Conservation (phyloP, 2,113 vertebrate genomes). For the Peromyscus californicus region DNA sequence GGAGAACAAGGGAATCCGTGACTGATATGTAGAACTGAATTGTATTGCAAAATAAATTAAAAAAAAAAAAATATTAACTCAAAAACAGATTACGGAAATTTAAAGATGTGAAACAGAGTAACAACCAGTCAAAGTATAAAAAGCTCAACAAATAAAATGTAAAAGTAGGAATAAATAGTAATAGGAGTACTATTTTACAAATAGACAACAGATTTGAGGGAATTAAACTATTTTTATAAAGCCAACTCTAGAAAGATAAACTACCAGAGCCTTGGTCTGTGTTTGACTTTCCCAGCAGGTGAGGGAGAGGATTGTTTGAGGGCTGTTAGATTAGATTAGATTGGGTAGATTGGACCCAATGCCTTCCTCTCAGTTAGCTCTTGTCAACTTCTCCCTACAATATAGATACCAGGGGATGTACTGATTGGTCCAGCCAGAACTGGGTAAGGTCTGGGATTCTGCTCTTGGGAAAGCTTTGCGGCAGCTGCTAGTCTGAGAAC, state of each 20-base stretch:
- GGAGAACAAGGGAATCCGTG: too few relatives aligned
- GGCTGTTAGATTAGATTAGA: background rate
- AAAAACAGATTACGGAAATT: too few relatives aligned
- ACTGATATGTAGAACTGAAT: too few relatives aligned
- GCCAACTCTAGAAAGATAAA: background rate
- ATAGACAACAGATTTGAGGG: background rate
- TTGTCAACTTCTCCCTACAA: rapidly evolving
- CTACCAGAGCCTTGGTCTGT: background rate
- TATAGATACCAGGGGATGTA: rapidly evolving
- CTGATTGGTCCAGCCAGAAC: too few relatives aligned
- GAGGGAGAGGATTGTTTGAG: background rate
- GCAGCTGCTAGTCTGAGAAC: background rate
- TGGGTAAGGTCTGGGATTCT: background rate
- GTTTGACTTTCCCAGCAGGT: too few relatives aligned
- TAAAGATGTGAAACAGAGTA: background rate
- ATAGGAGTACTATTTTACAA: background rate
- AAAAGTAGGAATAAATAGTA: background rate
- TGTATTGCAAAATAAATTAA: too few relatives aligned
- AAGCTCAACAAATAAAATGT: background rate
- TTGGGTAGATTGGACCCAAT: background rate
- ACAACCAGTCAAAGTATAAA: background rate
- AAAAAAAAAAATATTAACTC: background rate
- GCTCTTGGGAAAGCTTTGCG: background rate
- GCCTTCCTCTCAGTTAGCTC: background rate
- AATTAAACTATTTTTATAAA: slow-evolving; percentile 5